Base-by-base conservation (phyloP, 2,113 vertebrate genomes). In the Melanerpes aurifrons region DNA sequence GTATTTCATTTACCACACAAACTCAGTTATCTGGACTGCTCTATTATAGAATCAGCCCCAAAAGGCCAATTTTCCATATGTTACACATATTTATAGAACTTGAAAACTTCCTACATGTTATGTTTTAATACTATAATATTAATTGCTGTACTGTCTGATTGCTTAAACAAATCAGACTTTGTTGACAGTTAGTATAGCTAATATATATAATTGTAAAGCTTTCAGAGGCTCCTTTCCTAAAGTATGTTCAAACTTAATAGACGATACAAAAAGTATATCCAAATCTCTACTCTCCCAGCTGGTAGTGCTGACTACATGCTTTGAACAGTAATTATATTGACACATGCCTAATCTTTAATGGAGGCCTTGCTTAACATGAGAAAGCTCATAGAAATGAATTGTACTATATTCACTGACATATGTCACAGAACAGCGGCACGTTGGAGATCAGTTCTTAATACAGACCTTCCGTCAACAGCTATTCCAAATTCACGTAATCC, bases 1-100 rank as follows among this genome's bases (percentile, higher is more conserved):
- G 76, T 72, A 90, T 95, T 93, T 92, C 63, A 75, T 67, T 95
- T 87, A 86, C 68, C 24, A 19, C 32, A 56, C 66, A 91, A 90
- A 93, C 71, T 78, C 82, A 77, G 24, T 96, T 96, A 93, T 72
- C 88, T 89, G 91, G 68, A 61, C 62, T 74, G 73, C 43, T 28
- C 45, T 48, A 19, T 72, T 80, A 53, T 11, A 2, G 2, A 88
- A 89, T 48, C 40, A 82, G 24, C 79, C 95, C 45, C 81, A 19
- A 70, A 90, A 89, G 83, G 82, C 76, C 61, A 47, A 37, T 82
- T 94, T 96, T 61, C 31, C 14, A 18, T 63, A 72, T 80, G 57
- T 93, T 73, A 37, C 37, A 80, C 22, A 9, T 72, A 89, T 82
- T 95, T 86, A 62, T 16, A 62, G 15, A 62, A 59, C 26, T 56